Evolutionary conservation across 2,888 invertebrate species (phyloP), one percentile per base, ranked within the genome.

Genomic region (Alloplasta piceator): DNA sequence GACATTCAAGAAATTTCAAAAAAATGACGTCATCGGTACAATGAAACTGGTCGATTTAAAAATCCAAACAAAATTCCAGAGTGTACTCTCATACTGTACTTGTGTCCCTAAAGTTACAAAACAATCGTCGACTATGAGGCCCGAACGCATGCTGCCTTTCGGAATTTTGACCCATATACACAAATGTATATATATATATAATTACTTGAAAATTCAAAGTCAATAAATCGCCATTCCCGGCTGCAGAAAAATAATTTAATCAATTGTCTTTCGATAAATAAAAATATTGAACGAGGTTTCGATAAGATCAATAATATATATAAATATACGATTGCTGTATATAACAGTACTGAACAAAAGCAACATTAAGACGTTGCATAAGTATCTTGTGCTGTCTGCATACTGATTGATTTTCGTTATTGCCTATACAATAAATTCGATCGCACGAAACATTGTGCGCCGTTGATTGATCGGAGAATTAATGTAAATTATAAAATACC

Each of bases 331-430:
- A 63, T 68, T 74, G 46, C 48, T 67, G 38, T 60, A 55, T 50
- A 64, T 70, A 64, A 77, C 67, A 39, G 46, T 63, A 73, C 56
- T 41, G 38, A 74, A 74, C 58, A 52, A 66, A 78, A 74, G 81
- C 63, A 78, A 78, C 60, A 74, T 39, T 52, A 70, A 77, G 58
- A 77, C 60, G 64, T 81, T 55, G 73, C 60, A 66, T 81, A 81
- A 81, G 77, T 81, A 77, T 70, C 64, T 81, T 81, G 81, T 81
- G 81, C 81, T 74, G 60, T 78, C 46, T 77, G 73, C 55, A 81
- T 81, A 81, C 81, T 81, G 81, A 81, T 77, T 66, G 70, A 77
- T 81, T 81, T 26, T 26, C n/a, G 14, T 78, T 78, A 71, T 67
- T 77, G 46, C 60, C 64, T 78, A 66, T 70, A 74, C 70, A 74